A percentile compares a stretch with the other conserved stretches of the same genome.
phyloP scores from a whole-genome alignment of 2,797 vertebrate species.

The Momotus momota region DNA sequence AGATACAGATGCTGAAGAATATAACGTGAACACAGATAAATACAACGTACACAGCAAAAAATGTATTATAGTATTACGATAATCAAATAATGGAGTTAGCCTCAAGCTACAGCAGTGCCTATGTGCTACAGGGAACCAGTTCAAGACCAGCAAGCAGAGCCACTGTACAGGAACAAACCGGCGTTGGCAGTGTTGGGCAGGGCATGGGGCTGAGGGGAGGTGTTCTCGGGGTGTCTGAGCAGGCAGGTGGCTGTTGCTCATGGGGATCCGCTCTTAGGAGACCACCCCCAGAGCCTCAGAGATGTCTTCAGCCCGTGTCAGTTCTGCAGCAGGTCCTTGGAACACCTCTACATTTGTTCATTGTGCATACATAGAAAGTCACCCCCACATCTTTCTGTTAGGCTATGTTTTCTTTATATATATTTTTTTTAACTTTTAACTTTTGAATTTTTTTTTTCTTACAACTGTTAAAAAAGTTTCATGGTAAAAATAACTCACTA shows the following conservation, averaged over 20 bases:
- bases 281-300: not conserved
- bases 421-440: constrained; percentile 46
- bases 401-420: constrained; percentile 72
- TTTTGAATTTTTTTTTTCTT: constrained; percentile 81
- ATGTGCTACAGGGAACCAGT: constrained; percentile 45
- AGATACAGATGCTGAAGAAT: constrained; percentile 59
- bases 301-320: not conserved
- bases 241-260: not conserved
- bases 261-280: not conserved
- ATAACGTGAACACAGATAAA: constrained; percentile 66
- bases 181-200: constrained; percentile 6
- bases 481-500: constrained; percentile 92
- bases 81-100: constrained; percentile 57
- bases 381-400: constrained; percentile 58
- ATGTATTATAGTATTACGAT: constrained; percentile 58
- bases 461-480: constrained; percentile 91
- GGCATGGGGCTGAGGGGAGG: constrained; percentile 20
- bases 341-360: constrained; percentile 32
- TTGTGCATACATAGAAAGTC: constrained; percentile 16
- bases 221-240: not conserved
- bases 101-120: constrained; percentile 45
- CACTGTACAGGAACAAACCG: constrained; percentile 33
- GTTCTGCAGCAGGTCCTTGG: constrained; percentile 20
- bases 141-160: constrained; percentile 19
- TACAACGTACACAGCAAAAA: constrained; percentile 69